Evolutionary conservation across 2,113 vertebrate genomes (phyloP), one percentile per base, ranked within the genome.

Genomic region (Rhadina sibilatrix): DNA sequence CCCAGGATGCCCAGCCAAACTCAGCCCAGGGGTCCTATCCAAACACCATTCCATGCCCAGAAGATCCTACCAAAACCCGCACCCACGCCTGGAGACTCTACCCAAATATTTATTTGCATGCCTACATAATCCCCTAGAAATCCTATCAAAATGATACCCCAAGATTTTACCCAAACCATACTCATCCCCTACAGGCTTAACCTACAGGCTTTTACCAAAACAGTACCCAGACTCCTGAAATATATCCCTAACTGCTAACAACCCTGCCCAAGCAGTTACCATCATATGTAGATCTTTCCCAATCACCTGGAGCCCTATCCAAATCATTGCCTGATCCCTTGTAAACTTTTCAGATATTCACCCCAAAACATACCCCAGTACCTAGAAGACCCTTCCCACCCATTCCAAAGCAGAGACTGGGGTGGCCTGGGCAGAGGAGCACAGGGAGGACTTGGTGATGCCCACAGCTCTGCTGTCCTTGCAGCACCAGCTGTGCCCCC

Each of bases 401-500:
- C 2, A 0, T 28, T 77, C 44, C 71, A 42, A 53, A 89, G 47
- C 1, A 2, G 47, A 64, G 25, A 3, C 31, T 0, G 1, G 19
- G 18, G 6, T 80, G 44, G 24, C n/a, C 38, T 12, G 31, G 53
- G 50, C 2, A 2, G 64, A 46, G 68, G 20, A 61, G 79, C 47
- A 61, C 46, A 53, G 31, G 49, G 25, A 33, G 37, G 23, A 49
- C 11, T 5, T 0, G 0, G 19, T 12, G 35, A 91, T 78, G 37
- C 57, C 49, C 59, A 74, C 20, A 6, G n/a, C 40, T 16, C 74
- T 40, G 17, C 37, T 76, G 33, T 93, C 37, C 52, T 84, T 37
- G 15, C 97, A 98, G 98, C 40, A 0, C 80, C 53, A 2, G 95
- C 97, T 1, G 46, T 96, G 35, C 78, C 65, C 24, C 75, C 81